Base-by-base conservation (phyloP, 2,113 vertebrate genomes). In the Psilopogon haemacephalus region DNA sequence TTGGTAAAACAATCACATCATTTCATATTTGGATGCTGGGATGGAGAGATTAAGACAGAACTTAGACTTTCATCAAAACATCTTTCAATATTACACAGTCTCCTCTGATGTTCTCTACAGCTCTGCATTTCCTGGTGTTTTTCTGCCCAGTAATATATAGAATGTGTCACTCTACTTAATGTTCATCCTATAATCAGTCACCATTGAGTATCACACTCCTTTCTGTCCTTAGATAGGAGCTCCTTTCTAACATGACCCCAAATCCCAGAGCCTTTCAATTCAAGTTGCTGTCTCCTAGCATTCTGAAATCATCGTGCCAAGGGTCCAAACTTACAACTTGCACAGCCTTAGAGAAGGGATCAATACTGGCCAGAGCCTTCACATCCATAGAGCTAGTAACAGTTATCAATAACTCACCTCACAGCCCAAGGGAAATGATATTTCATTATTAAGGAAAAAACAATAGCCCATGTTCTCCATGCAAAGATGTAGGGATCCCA, bases 401-500 rank as follows among this genome's bases (percentile, higher is more conserved):
- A 58, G 18, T 27, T 63, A 38, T 2, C 28, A 73, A 32, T 54
- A 72, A 79, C 15, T 12, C 1, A 2, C 24, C 76, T 79, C 55
- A 82, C 18, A 58, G 76, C 12, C 18, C 54, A 75, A 65, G n/a
- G 26, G 24, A 75, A 58, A 62, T 2, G 8, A n/a, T 27, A 72
- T 5, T 7, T 3, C 2, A 58, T 17, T 33, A 37, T 65, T 48
- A 88, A 76, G 15, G 0, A 11, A 46, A 79, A 35, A 27, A 35
- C 9, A 0, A 1, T 16, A 78, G 17, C 7, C 8, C 1, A 0
- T 27, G 8, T 38, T 83, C 13, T 71, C 32, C 35, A 56, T 5
- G 1, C 11, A 69, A 63, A 88, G 32, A 60, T 48, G 38, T 1
- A 75, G 19, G 27, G n/a, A 38, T 14, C 6, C 11, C 9, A 72